Base-by-base conservation (phyloP, 1,140 invertebrate species). In the Gonatopus flavifemur region DNA sequence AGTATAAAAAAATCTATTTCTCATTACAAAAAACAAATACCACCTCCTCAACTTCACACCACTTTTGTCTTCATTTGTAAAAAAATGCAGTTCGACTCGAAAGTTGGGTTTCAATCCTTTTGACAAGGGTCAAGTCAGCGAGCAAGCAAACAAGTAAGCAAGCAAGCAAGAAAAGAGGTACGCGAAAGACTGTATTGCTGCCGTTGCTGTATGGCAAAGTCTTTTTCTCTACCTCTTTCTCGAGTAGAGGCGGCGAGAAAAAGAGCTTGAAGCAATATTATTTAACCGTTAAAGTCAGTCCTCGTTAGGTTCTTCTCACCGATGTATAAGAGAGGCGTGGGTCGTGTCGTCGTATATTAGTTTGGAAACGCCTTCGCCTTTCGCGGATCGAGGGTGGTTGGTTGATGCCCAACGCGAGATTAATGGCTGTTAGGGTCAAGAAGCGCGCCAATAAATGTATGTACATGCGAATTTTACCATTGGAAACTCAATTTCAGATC, bases 221-320 rank as follows among this genome's bases (percentile, higher is more conserved):
- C 25, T 28, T 28, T 28, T 28, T 28, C 12, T 28, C 25, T 7
- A 7, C 25, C 6, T 32, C n/a, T 38, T 25, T 22, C 21, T 33
- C 20, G 35, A 25, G 31, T 6, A 36, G 24, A 22, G 21, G 35
- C 19, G 32, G 37, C 35, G 43, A 39, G 36, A 45, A 39, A 57
- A 43, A 51, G 50, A 63, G 55, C 59, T 51, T 47, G 32, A 25
- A 47, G 55, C 55, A 66, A 67, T 69, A 68, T 69, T 69, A 69
- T 69, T 69, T 69, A 68, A 69, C 66, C 67, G 67, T 69, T 68
- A 68, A 69, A 69, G 67, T 69, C 67, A 65, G 64, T 67, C 59
- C 67, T 69, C 62, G 67, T 69, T 69, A 69, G 62, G 46, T 36
- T n/a, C n/a, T n/a, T 47, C 43, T 52, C 55, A 49, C 57, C 66